Conservation (phyloP, 1,140 invertebrate species). For the Zaprionus ghesquierei region DNA sequence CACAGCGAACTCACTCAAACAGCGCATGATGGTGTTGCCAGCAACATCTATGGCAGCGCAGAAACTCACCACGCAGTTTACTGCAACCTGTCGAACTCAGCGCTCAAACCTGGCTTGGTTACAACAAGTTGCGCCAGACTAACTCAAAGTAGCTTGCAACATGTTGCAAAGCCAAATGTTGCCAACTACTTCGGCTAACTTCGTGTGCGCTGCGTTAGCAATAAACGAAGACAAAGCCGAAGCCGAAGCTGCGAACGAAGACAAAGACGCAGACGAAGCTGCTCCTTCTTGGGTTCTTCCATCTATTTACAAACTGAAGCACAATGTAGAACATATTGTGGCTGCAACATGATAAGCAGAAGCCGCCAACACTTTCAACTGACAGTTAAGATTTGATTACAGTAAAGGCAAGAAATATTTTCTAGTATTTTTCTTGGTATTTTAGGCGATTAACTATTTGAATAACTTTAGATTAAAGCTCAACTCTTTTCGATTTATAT, state of each 20-base stretch:
- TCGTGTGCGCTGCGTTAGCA: conserved; percentile 17
- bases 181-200: neutral
- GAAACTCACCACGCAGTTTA: conserved; percentile 22
- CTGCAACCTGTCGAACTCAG: neutral
- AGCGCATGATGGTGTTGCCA: conserved; percentile 11
- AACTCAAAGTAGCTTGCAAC: conserved; percentile 7
- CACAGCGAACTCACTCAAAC: conserved; percentile 9
- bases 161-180: conserved; percentile 11
- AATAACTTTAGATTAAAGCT: too few relatives aligned
- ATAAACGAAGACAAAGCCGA: conserved; percentile 17
- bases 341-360: neutral
- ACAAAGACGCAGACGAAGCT: neutral
- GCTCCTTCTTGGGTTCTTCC: neutral
- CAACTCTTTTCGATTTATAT: too few relatives aligned
- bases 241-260: conserved; percentile 9
- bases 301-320: conserved; percentile 5
- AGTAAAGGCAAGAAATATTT: too few relatives aligned
- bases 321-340: conserved; percentile 25
- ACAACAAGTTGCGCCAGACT: too few relatives aligned
- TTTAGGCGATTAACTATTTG: too few relatives aligned
- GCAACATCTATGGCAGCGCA: conserved; percentile 2
- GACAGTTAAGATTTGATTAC: neutral
- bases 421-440: too few relatives aligned
- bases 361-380: neutral
- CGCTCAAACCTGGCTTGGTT: neutral